Evolutionary conservation across 2,113 vertebrate genomes (phyloP).

Genomic region (Misgurnus mizolepis): DNA sequence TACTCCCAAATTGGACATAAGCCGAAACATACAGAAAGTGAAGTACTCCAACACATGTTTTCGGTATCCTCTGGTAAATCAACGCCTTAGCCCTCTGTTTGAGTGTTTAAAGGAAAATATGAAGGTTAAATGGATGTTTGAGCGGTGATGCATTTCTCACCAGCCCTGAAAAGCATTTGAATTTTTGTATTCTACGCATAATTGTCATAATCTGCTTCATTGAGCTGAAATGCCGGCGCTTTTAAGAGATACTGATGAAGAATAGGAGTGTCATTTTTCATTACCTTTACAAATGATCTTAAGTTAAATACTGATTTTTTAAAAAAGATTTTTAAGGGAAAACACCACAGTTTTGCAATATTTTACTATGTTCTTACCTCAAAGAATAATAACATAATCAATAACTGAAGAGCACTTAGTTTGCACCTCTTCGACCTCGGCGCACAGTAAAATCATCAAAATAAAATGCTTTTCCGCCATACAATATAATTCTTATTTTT

Average conservation of each 20-base stretch:
- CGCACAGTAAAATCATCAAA: no score
- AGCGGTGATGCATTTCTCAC: not conserved
- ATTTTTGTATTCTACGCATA: slow-evolving; percentile 19
- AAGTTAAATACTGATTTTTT: not conserved
- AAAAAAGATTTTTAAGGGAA: no score
- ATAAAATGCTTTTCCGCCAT: no score
- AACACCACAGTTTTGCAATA: no score
- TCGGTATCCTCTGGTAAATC: not conserved
- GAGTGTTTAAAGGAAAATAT: not conserved
- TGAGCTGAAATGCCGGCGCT: slow-evolving; percentile 3
- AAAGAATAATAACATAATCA: no score
- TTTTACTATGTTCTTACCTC: no score
- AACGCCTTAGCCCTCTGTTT: not conserved
- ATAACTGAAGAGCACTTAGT: no score
- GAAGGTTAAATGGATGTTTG: not conserved
- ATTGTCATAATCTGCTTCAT: slow-evolving; percentile 26
- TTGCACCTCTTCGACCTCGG: no score
- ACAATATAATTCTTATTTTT: no score
- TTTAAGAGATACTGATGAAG: not conserved
- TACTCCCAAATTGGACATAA: slow-evolving; percentile 21
- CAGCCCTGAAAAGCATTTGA: slow-evolving; percentile 25
- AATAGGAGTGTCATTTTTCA: not conserved
- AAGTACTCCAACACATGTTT: slow-evolving; percentile 13
- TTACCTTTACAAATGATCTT: not conserved
- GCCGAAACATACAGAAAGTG: slow-evolving; percentile 29